A percentile compares a stretch with the other conserved stretches of the same genome.
Evolutionary conservation across 2,797 vertebrate species (phyloP).

Genomic region (Acipenser ruthenus): DNA sequence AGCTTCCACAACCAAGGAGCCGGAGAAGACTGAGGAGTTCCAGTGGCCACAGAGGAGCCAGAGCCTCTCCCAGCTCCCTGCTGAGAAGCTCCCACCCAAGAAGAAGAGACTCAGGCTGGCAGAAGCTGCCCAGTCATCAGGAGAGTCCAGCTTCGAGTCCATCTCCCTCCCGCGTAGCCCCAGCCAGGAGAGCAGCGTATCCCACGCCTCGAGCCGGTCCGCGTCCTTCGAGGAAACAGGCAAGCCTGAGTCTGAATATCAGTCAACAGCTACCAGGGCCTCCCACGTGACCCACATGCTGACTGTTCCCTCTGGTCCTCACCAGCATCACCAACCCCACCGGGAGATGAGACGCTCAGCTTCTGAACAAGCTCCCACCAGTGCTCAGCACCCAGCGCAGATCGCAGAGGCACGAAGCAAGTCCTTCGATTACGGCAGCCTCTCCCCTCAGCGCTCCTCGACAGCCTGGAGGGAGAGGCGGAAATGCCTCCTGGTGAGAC

Average conservation of each 20-base stretch:
- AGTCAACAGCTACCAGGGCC: conserved; percentile 42
- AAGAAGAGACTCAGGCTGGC: conserved; percentile 92
- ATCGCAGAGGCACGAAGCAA: conserved; percentile 84
- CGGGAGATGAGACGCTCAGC: conserved; percentile 92
- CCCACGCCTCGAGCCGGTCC: conserved; percentile 74
- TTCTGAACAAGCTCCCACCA: conserved; percentile 84
- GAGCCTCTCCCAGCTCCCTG: conserved; percentile 86
- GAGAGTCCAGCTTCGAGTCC: conserved; percentile 95
- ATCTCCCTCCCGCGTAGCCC: conserved; percentile 82
- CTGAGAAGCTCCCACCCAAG: conserved; percentile 95
- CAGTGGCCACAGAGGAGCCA: conserved; percentile 98
- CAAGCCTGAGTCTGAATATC: conserved; percentile 53
- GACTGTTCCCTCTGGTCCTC: conserved; percentile 76
- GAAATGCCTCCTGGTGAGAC: conserved; percentile 87
- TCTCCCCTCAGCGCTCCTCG: conserved; percentile 58
- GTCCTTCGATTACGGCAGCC: conserved; percentile 88
- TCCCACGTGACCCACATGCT: conserved; percentile 80
- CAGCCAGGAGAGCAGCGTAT: conserved; percentile 86
- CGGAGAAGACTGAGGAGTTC: conserved; percentile 85
- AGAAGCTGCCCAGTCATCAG: conserved; percentile 87
- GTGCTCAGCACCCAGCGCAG: conserved; percentile 70
- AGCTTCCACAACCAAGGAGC: conserved; percentile 62
- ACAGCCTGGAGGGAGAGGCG: conserved; percentile 77
- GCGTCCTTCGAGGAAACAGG: conserved; percentile 74
- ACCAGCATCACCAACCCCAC: conserved; percentile 72